Base-by-base conservation (phyloP, 2,888 invertebrate genomes). In the Polydrusus cervinus region DNA sequence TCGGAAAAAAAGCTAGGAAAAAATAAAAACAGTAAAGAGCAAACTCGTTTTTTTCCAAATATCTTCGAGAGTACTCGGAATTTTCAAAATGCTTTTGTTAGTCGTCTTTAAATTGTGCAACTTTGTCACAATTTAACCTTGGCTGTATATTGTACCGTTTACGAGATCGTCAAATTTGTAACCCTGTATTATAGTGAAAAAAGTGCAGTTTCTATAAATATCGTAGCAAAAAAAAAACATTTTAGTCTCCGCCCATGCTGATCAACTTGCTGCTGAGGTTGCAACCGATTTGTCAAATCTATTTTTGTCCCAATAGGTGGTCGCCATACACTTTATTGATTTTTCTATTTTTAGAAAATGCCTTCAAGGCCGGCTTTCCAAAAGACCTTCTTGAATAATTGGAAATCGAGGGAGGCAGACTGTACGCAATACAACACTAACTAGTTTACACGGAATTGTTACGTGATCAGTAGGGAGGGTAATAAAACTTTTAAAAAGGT, bases 251-350 rank as follows among this genome's bases (percentile, higher is more conserved):
- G 60, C 69, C 69, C 40, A 49, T 53, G 53, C 40, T 53, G 53
- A 18, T 49, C 69, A 60, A 69, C 61, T 61, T 64, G 71, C 60
- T 68, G 68, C 71, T 71, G 71, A 71, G 51, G 71, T 64, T 71
- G 62, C 40, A 61, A 53, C 66, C 57, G 66, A 67, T 66, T 72
- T 69, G 68, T 38, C 61, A 66, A 25, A 38, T 76, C 80, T 80
- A 81, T 81, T 81, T 81, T 80, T 72, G 79, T 76, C 74, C 64
- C 70, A 74, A 80, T 80, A 81, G 81, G 81, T 80, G 81, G 81
- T 80, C 81, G 81, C 45, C 78, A 79, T 79, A 77, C 79, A 79
- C 78, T 79, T 81, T 80, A 81, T 81, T 82, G 76, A 81, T 81
- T 82, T 81, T 70, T 25, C 77, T 78, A 81, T 81, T 81, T 80